Base-by-base conservation (phyloP, 2,888 invertebrate species). In the Uloborus plumipes region DNA sequence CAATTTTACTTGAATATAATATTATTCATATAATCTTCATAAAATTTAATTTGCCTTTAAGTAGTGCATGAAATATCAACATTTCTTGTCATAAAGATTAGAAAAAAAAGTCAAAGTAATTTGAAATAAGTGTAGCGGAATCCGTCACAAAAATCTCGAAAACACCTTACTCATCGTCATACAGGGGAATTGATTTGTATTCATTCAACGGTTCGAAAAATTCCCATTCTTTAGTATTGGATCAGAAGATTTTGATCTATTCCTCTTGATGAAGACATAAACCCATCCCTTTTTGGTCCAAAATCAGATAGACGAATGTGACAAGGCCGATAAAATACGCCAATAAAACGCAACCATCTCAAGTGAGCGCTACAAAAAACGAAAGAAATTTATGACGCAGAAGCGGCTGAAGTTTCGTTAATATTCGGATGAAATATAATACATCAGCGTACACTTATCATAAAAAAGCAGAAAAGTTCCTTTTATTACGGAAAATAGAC, bases 381-480 rank as follows among this genome's bases (percentile, higher is more conserved):
- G 58, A 70, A 72, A n/a, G 64, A 71, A 64, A 78, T 78, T 78
- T 78, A 78, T 78, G 55, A 55, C 58, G 16, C 16, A 49, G 64
- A 22, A 55, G 77, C 47, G 62, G 71, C 53, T 66, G 51, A 78
- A 78, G 55, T 78, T 78, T 64, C 78, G 71, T 78, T 78, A 78
- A 78, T 78, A 78, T 78, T 78, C 65, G 65, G 78, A 59, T 59
- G 59, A 77, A 77, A 77, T 71, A 77, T 65, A 71, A 78, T 71
- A 39, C 50, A 65, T 66, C 26, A 71, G 59, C 31, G 64, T 65
- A 50, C 71, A 72, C 65, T 65, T 71, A 71, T 78, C 78, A 62
- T 78, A 78, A 78, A 78, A 78, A 71, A 71, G 78, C 58, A 78
- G 70, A 71, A 64, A 76, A 78, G 31, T 49, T n/a, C 18, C 15